These are phyloP conservation scores for Silvanus unidentatus DNA, from an alignment of 2,888 invertebrate genomes.

Conservation along the genomic window DNA sequence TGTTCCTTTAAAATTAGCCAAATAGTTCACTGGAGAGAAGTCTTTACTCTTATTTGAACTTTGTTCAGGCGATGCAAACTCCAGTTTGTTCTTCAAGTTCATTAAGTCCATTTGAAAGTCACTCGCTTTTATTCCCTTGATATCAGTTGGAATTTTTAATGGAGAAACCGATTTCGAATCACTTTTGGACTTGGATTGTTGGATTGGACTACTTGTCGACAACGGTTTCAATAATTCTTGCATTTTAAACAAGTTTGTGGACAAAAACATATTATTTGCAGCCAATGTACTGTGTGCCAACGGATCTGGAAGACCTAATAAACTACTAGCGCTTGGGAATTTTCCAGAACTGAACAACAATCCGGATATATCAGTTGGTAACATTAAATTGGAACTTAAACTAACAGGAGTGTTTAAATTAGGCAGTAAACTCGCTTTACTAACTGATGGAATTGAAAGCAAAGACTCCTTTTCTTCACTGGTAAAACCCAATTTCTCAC, in stretches of 20 bases:
- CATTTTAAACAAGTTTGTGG: conserved; percentile 64
- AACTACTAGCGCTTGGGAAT: conserved; percentile 55
- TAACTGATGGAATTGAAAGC: conserved; percentile 51
- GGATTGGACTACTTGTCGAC: conserved; percentile 53
- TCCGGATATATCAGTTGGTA: conserved; percentile 60
- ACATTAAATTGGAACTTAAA: conserved; percentile 57
- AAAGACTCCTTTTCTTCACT: conserved; percentile 63
- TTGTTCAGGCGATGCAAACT: conserved; percentile 45
- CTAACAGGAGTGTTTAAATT: conserved; percentile 38
- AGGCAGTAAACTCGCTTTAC: conserved; percentile 39
- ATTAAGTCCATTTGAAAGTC: conserved; percentile 49
- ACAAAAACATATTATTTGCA: conserved; percentile 73
- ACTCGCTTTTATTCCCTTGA: conserved; percentile 44
- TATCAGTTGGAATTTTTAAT: conserved; percentile 39
- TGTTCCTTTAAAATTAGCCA: conserved; percentile 23
- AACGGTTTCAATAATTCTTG: conserved; percentile 60
- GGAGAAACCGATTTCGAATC: conserved; percentile 13
- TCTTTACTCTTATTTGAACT: conserved; percentile 34
- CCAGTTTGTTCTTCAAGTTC: conserved; percentile 47
- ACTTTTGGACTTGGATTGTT: conserved; percentile 29
- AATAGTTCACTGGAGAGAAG: conserved; percentile 33
- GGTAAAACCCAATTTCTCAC: conserved; percentile 68
- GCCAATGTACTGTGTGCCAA: conserved; percentile 69
- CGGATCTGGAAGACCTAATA: conserved; percentile 67
- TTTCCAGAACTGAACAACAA: conserved; percentile 63